Evolutionary conservation across 2,113 vertebrate genomes (phyloP).

Genomic region (Brachypteracias leptosomus): DNA sequence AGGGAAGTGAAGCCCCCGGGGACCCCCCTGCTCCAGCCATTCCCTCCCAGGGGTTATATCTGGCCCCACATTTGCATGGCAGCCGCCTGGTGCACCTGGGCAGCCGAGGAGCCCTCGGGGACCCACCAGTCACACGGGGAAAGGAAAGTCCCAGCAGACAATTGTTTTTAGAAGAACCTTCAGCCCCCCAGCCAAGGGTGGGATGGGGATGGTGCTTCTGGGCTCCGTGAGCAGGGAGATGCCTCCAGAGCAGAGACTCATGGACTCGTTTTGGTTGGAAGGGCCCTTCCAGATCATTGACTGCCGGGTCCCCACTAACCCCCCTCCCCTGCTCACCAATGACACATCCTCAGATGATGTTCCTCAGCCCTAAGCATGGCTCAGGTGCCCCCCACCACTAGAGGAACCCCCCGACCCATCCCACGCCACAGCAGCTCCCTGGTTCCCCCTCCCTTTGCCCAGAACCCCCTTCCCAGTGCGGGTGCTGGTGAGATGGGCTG

Average conservation of each 20-base stretch:
- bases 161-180: background rate
- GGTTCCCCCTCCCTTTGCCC: background rate
- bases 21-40: background rate
- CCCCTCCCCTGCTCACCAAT: no score
- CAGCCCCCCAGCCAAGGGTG: background rate
- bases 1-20: constrained; percentile 20
- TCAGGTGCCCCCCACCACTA: accelerated
- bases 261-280: no score
- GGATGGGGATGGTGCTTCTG: background rate
- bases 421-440: background rate
- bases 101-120: background rate
- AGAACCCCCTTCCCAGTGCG: accelerated
- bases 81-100: constrained; percentile 8
- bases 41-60: constrained; percentile 34
- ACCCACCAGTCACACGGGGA: background rate
- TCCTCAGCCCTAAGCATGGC: background rate
- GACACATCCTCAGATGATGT: background rate
- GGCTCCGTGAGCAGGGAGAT: accelerated
- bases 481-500: background rate
- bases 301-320: no score
- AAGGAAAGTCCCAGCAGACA: constrained; percentile 18
- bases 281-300: no score
- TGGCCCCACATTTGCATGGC: constrained; percentile 48
- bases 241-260: background rate
- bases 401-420: background rate